phyloP scores from a whole-genome alignment of 2,113 vertebrate genomes.

The Phyllostomus discolor region DNA sequence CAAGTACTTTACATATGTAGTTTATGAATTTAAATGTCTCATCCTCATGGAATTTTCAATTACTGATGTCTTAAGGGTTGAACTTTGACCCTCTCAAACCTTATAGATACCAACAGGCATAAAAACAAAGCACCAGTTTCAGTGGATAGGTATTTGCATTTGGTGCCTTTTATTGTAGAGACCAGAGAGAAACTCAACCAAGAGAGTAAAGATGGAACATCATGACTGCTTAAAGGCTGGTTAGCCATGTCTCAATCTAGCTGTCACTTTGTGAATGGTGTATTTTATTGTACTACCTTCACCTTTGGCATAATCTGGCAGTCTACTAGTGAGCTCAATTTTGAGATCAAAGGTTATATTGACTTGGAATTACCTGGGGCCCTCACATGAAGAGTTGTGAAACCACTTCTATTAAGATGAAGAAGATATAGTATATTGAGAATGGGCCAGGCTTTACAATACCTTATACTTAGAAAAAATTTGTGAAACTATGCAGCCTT shows the following conservation, averaged over 20 bases:
- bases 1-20: neutral
- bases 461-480: neutral
- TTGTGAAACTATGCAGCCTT: neutral
- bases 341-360: slow-evolving; percentile 15
- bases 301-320: neutral
- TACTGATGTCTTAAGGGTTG: neutral
- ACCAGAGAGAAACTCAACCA: neutral
- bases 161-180: neutral
- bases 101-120: neutral
- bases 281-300: slow-evolving; percentile 21
- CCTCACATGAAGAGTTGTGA: neutral
- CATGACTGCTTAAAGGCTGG: neutral
- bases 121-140: neutral
- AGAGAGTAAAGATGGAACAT: neutral
- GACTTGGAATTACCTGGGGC: slow-evolving; percentile 18
- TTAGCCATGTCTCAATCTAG: neutral
- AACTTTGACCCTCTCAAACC: neutral
- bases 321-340: neutral
- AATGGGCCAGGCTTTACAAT: neutral
- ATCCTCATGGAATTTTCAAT: neutral
- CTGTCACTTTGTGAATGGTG: neutral
- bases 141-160: neutral
- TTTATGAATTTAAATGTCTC: neutral
- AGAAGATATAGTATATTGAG: neutral
- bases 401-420: neutral